Evolutionary conservation across 2,113 vertebrate species (phyloP), one percentile per base, ranked within the genome.

Genomic region (Genyomyrus donnyi): DNA sequence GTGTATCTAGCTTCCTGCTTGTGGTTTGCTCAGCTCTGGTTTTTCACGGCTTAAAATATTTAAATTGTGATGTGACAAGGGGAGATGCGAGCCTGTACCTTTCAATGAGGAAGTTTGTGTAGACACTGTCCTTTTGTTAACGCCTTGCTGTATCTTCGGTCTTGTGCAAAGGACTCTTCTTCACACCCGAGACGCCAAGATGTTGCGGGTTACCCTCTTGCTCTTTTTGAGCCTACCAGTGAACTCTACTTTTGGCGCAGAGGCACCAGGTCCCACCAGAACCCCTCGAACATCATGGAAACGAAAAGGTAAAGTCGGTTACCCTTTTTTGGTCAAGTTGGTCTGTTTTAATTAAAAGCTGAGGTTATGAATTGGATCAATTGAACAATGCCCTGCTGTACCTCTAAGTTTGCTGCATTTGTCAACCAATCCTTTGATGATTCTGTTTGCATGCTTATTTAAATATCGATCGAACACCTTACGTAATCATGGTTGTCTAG

Each of bases 241-340:
- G 88, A 46, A 13, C 5, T 27, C 21, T 3, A 8, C 21, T 17
- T 24, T 74, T 31, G 58, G 42, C 0, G 42, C 45, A 10, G 49
- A n/a, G 9, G 62, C 10, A 13, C 45, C 42, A 15, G 7, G 45
- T 39, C 24, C 24, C 3, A 48, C 62, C 62, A 19, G 21, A 27
- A 48, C 42, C 53, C 88, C 88, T 35, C 52, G 88, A 24, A 74
- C 62, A 11, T 88, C 88, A 48, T 88, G 88, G 88, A 74, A 88
- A 88, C 62, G 45, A 5, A 45, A 88, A 88, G 88, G 88, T 88
- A 88, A 88, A 70, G 52, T 46, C 9, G 0, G 19, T 21, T 39
- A 9, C 1, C 3, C 3, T 19, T 21, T 17, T 21, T 49, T 56
- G 45, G 35, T 62, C 24, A 35, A 39, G 0, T 31, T 56, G 27